A percentile compares a stretch with the other conserved stretches of the same genome.
Evolutionary conservation across 2,888 invertebrate genomes (phyloP).

Genomic region (Caenorhabditis sp.): DNA sequence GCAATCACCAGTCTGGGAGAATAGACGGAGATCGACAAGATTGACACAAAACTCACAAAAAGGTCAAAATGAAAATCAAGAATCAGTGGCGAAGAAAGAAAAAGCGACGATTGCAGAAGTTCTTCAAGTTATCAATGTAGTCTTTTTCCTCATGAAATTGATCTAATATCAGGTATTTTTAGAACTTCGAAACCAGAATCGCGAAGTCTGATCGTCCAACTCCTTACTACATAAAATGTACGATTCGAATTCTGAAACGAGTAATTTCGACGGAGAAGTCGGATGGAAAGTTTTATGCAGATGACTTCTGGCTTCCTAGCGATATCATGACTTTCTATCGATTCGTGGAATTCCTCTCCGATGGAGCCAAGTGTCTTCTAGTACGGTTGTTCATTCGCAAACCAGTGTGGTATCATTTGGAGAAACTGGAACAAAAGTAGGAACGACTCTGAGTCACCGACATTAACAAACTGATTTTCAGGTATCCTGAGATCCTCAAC

Average conservation of each 20-base stretch:
- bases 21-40: slow-evolving; percentile 43
- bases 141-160: not conserved
- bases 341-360: slow-evolving; percentile 46
- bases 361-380: slow-evolving; percentile 46
- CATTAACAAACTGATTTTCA: slow-evolving; percentile 14
- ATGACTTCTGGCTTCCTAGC: slow-evolving; percentile 52
- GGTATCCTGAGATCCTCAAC: slow-evolving; percentile 47
- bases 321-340: slow-evolving; percentile 48
- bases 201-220: not conserved
- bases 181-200: slow-evolving; percentile 41
- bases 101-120: slow-evolving; percentile 40
- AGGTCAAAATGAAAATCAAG: not conserved
- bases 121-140: slow-evolving; percentile 33
- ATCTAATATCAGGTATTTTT: not conserved
- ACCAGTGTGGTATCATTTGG: slow-evolving; percentile 48
- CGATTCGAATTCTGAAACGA: slow-evolving; percentile 44
- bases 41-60: slow-evolving; percentile 5
- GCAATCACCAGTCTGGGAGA: slow-evolving; percentile 35
- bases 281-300: slow-evolving; percentile 42
- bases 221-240: slow-evolving; percentile 52
- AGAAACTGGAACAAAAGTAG: slow-evolving; percentile 57
- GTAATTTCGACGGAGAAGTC: slow-evolving; percentile 45
- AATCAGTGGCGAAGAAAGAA: slow-evolving; percentile 42
- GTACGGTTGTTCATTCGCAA: slow-evolving; percentile 50
- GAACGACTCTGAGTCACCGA: not conserved